These are phyloP conservation scores for Gila orcuttii DNA, from an alignment of 2,113 vertebrate species.

Conservation along the genomic window DNA sequence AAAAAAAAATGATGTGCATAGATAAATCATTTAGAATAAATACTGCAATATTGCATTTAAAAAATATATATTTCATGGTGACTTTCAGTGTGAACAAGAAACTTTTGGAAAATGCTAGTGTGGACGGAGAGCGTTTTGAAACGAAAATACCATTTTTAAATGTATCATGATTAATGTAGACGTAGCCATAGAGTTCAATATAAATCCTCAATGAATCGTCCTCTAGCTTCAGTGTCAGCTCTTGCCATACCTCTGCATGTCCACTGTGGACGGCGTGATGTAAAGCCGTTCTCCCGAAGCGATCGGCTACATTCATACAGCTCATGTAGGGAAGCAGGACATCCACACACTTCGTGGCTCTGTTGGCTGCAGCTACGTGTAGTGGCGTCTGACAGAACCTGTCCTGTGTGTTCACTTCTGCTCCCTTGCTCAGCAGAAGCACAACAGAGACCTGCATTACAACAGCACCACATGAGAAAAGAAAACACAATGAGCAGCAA, in stretches of 20 bases:
- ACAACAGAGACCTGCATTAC: constrained; percentile 83
- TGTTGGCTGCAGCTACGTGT: constrained; percentile 91
- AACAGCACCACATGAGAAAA: constrained; percentile 8
- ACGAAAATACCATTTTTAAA: too few species aligned
- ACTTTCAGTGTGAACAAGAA: too few species aligned
- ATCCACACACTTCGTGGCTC: constrained; percentile 86
- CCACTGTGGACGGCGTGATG: constrained; percentile 93
- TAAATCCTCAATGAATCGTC: background rate
- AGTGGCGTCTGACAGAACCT: constrained; percentile 92
- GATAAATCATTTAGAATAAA: too few species aligned
- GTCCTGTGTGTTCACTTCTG: constrained; percentile 87
- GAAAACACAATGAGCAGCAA: constrained; percentile 9
- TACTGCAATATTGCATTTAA: too few species aligned
- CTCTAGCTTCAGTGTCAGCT: background rate
- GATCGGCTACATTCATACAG: constrained; percentile 86
- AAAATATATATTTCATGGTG: too few species aligned
- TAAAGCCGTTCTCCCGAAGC: constrained; percentile 87
- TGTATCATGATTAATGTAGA: too few species aligned
- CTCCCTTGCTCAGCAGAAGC: constrained; percentile 86
- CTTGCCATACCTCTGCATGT: constrained; percentile 81
- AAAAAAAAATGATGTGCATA: too few species aligned
- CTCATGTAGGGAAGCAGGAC: constrained; percentile 83
- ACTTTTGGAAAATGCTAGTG: too few species aligned
- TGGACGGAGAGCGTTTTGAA: too few species aligned
- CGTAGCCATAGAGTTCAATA: background rate